Evolutionary conservation across 64 coral and sea anemone genomes (phyloP).

Genomic region (Stichodactyla helianthus): DNA sequence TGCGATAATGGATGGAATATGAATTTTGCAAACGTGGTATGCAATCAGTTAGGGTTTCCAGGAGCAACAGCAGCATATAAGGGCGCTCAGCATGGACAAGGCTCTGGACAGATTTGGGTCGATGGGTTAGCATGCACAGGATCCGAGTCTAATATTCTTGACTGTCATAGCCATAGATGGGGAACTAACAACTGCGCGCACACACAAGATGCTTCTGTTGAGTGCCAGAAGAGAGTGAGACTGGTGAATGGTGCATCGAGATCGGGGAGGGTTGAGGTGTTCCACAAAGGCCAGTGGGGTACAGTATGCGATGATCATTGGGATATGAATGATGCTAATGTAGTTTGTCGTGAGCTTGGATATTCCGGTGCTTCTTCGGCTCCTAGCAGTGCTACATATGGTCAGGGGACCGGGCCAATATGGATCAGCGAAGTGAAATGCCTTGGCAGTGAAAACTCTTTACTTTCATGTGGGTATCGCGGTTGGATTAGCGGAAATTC

Average conservation of each 20-base stretch:
- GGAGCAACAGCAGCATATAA: neutral
- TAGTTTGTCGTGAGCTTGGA: conserved; percentile 42
- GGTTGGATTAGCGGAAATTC: no score
- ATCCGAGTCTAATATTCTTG: neutral
- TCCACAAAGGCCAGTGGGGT: conserved; percentile 13
- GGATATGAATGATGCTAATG: conserved; percentile 46
- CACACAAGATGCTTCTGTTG: conserved; percentile 2
- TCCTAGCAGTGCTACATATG: neutral
- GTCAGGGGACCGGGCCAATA: neutral
- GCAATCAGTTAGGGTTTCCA: conserved; percentile 33
- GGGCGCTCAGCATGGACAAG: neutral
- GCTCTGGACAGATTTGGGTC: conserved; percentile 28
- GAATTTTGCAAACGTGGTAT: conserved; percentile 1
- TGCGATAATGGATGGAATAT: conserved; percentile 30
- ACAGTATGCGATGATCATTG: conserved; percentile 35
- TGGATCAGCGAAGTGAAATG: no score
- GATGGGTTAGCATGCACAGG: neutral
- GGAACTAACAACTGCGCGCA: conserved; percentile 12
- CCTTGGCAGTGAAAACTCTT: no score
- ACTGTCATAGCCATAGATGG: neutral
- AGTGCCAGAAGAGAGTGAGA: neutral
- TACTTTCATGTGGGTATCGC: no score
- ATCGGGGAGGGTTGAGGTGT: conserved; percentile 45
- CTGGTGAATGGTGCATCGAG: neutral
- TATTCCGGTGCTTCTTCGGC: conserved; percentile 19